Evolutionary conservation across 2,113 vertebrate species (phyloP), one percentile per base, ranked within the genome.

Genomic region (Rafetus swinhoei): DNA sequence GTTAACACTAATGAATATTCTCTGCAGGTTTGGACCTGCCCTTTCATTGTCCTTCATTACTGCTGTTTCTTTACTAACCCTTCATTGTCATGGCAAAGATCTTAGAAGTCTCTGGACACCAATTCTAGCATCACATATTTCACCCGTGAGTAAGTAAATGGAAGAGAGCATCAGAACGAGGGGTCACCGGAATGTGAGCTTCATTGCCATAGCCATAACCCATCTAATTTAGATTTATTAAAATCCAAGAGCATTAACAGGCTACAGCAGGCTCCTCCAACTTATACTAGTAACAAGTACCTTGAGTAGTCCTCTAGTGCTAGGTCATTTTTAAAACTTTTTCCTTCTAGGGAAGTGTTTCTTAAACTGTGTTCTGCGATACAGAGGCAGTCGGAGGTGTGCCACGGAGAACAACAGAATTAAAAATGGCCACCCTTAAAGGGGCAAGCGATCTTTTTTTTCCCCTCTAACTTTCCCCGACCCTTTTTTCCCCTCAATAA

Each of bases 1-100:
- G 25, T 97, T 94, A 91, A 91, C 22, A 80, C 56, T 92, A 91
- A 88, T 94, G 79, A 74, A 91, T 94, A 45, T 55, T 86, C 65
- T 57, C 45, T 32, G 5, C 27, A 16, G 13, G 14, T 53, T 14
- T 55, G 91, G 62, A 92, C 9, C 1, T 81, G 4, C 12, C 80
- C 60, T 95, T 96, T 86, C 85, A 9, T 25, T 94, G 74, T 50
- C 54, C 89, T 86, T 90, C 52, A 21, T 89, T 94, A 93, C 77
- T 57, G 29, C 85, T 89, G 39, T 59, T 90, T 91, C 56, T 81
- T 94, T 86, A 79, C 39, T 93, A 60, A 21, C 45, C 65, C 22
- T n/a, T 52, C 21, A 32, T 56, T 93, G 52, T 15, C 82, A 82
- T 90, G 62, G 82, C 82, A 93, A 86, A 87, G 19, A 57, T 72